A percentile compares a stretch with the other conserved stretches of the same genome.
These are phyloP conservation scores for Latrodectus elegans DNA, from an alignment of 2,888 invertebrate species.

Conservation along the genomic window DNA sequence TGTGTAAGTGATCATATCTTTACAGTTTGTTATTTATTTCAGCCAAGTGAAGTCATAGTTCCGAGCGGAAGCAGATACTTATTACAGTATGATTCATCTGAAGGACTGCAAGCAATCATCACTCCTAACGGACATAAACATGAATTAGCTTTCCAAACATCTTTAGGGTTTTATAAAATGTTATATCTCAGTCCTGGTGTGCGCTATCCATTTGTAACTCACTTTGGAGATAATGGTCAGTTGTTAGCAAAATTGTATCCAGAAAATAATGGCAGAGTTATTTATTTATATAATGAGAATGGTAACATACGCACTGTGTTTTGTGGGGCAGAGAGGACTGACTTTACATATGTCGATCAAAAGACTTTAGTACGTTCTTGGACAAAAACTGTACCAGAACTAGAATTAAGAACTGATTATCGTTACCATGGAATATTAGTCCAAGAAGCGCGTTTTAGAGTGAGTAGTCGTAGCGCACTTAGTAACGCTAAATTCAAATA, in stretches of 20 bases:
- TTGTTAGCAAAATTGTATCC: slow-evolving; percentile 92
- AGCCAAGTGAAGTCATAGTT: slow-evolving; percentile 90
- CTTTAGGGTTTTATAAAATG: slow-evolving; percentile 87
- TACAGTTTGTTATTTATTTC: slow-evolving; percentile 36
- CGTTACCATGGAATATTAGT: slow-evolving; percentile 72
- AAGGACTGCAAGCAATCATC: slow-evolving; percentile 89
- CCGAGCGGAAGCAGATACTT: slow-evolving; percentile 91
- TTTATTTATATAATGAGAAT: slow-evolving; percentile 90
- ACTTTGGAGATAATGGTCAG: slow-evolving; percentile 89
- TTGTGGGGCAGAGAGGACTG: slow-evolving; percentile 75
- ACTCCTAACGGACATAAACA: slow-evolving; percentile 92
- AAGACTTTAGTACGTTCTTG: slow-evolving; percentile 72
- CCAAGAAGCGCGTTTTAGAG: slow-evolving; percentile 81
- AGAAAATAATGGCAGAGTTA: slow-evolving; percentile 90
- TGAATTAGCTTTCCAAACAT: slow-evolving; percentile 91
- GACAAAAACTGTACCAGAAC: slow-evolving; percentile 71
- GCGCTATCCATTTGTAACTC: slow-evolving; percentile 85
- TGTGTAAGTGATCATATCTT: too few species aligned
- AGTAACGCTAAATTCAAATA: slow-evolving; percentile 94
- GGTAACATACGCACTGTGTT: slow-evolving; percentile 80
- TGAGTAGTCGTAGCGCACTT: slow-evolving; percentile 89
- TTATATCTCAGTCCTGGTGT: slow-evolving; percentile 89
- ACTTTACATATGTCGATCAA: slow-evolving; percentile 72
- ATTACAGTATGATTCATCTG: slow-evolving; percentile 85
- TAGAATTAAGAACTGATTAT: slow-evolving; percentile 72